phyloP scores from a whole-genome alignment of 2,797 vertebrate species.

The Neosilurus hyrtlii region DNA sequence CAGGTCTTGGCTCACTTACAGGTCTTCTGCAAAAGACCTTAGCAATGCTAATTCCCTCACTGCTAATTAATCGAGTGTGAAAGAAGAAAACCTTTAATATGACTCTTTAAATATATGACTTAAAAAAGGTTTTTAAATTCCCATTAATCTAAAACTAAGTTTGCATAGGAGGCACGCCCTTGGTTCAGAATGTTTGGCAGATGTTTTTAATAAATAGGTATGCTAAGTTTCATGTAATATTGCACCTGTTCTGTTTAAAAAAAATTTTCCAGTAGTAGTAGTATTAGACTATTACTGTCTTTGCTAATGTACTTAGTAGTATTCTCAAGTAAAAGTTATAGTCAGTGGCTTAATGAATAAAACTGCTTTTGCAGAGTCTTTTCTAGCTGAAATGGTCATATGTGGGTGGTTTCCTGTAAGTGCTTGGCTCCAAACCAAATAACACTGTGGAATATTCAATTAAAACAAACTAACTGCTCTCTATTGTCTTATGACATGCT shows the following conservation, averaged over 20 bases:
- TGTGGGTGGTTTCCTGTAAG: conserved; percentile 10
- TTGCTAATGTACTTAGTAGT: neutral
- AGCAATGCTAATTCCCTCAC: conserved; percentile 51
- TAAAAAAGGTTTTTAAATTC: neutral
- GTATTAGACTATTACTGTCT: neutral
- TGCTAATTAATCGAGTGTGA: conserved; percentile 59
- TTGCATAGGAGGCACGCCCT: neutral
- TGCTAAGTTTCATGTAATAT: neutral
- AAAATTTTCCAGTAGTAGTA: neutral
- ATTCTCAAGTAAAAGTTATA: neutral
- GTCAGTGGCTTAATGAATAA: neutral
- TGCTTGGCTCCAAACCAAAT: conserved; percentile 64
- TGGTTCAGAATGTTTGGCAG: neutral
- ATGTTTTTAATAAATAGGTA: neutral
- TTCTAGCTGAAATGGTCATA: neutral
- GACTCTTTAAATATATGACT: conserved; percentile 55
- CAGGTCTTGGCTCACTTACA: conserved; percentile 44
- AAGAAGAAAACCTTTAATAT: conserved; percentile 59
- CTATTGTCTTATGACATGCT: conserved; percentile 43
- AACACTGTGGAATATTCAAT: conserved; percentile 62
- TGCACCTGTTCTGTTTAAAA: neutral
- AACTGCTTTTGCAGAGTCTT: neutral
- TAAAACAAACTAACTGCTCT: conserved; percentile 61
- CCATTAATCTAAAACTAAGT: neutral
- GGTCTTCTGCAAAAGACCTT: conserved; percentile 42